Evolutionary conservation across 2,888 invertebrate species (phyloP).

Genomic region (Sthenelais limicola): DNA sequence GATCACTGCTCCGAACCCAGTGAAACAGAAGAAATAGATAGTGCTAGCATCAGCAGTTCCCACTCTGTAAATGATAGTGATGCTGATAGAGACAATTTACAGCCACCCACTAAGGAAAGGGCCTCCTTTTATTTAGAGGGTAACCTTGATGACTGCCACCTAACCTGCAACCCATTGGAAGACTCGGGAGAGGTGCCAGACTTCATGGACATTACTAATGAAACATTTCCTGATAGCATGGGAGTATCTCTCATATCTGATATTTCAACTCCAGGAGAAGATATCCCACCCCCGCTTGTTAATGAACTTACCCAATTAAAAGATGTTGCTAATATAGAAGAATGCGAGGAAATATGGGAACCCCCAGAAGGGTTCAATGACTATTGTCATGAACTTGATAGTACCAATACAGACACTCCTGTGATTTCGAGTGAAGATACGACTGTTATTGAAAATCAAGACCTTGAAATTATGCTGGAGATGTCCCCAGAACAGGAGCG

Average conservation of each 20-base stretch:
- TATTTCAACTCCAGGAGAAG: slow-evolving; percentile 34
- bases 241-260: slow-evolving; percentile 50
- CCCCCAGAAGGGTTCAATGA: slow-evolving; percentile 17
- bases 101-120: slow-evolving; percentile 10
- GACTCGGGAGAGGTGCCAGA: slow-evolving; percentile 19
- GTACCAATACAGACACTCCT: slow-evolving; percentile 4
- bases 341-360: background rate
- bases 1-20: slow-evolving; percentile 35
- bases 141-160: slow-evolving; percentile 23
- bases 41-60: slow-evolving; percentile 14
- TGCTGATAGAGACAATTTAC: slow-evolving; percentile 9
- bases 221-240: slow-evolving; percentile 56
- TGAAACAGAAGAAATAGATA: slow-evolving; percentile 24
- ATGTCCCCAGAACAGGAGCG: slow-evolving; percentile 72
- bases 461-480: slow-evolving; percentile 21
- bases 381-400: background rate
- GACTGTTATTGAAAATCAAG: slow-evolving; percentile 8
- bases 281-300: background rate
- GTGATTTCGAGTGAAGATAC: slow-evolving; percentile 28
- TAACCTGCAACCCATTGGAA: slow-evolving; percentile 17
- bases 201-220: slow-evolving; percentile 57
- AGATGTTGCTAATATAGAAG: background rate
- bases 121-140: slow-evolving; percentile 30
- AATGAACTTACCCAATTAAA: too few species aligned
- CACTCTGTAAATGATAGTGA: slow-evolving; percentile 25